Evolutionary conservation across 2,888 invertebrate genomes (phyloP), one percentile per base, ranked within the genome.

Genomic region (Miltochrista miniata): DNA sequence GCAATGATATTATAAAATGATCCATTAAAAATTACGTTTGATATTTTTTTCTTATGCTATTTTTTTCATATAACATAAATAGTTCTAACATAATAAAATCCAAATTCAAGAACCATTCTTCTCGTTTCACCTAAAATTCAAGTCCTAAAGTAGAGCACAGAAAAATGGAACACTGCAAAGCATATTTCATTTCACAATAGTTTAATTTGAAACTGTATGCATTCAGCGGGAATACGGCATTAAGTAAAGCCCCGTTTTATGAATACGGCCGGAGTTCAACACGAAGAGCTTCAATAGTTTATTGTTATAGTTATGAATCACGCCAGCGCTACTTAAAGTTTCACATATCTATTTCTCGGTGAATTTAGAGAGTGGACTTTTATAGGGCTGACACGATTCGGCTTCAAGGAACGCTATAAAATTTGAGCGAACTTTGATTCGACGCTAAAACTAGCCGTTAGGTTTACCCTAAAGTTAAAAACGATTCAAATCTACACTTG

Each of bases 281-380:
- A 44, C 51, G 51, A 57, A 46, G 38, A 38, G 45, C 51, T 61
- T 57, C 68, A 52, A 54, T 61, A 47, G 41, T 68, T 66, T 64
- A 66, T 48, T 51, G 45, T 68, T 64, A 72, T 61, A 53, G 64
- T 51, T 42, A 45, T 47, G 45, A 31, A 54, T 43, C 72, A 72
- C 69, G 69, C 62, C 35, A 66, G 40, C 54, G 56, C 59, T 54
- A 54, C 49, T 55, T 38, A 14, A 44, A 51, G 49, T 50, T 59
- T 39, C 48, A 41, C 41, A 46, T 24, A 38, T 53, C 50, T 37
- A 37, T 42, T 60, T 38, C 36, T 51, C 42, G 5, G 34, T 40
- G 15, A 15, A 31, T 39, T 44, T 33, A 24, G 7, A 13, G 12
- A 35, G 11, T 37, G 30, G 36, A 44, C 42, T 48, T 50, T 54